Conservation (phyloP, 2,888 invertebrate genomes). For the Parnassius orleans region DNA sequence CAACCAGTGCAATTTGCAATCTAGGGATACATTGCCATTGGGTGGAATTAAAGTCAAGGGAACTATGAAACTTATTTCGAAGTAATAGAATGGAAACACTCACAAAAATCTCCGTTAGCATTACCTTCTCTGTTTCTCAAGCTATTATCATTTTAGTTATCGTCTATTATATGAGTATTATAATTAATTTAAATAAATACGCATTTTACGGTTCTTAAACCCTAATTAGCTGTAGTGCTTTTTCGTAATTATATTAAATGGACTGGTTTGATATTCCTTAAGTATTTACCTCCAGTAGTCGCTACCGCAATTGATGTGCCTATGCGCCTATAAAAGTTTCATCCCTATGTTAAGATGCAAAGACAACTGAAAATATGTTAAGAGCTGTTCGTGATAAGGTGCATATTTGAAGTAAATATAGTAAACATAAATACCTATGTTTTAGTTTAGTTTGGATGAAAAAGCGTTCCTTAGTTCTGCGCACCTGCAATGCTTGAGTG, state of each 20-base stretch:
- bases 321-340: slow-evolving; percentile 46
- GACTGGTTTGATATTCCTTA: slow-evolving; percentile 55
- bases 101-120: too few species aligned
- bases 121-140: too few species aligned
- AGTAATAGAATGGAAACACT: too few species aligned
- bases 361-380: slow-evolving; percentile 14
- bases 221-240: slow-evolving; percentile 9
- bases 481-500: slow-evolving; percentile 62
- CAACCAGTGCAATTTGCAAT: too few species aligned
- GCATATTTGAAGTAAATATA: slow-evolving; percentile 12
- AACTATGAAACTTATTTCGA: too few species aligned
- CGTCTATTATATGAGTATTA: not conserved
- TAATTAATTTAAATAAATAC: slow-evolving; percentile 21
- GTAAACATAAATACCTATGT: slow-evolving; percentile 34
- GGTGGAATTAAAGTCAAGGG: too few species aligned
- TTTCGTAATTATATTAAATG: slow-evolving; percentile 27
- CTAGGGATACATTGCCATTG: too few species aligned
- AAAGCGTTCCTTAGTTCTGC: slow-evolving; percentile 40
- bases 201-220: slow-evolving; percentile 4
- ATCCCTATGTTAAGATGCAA: slow-evolving; percentile 14
- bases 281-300: slow-evolving; percentile 51
- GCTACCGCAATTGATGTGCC: slow-evolving; percentile 53
- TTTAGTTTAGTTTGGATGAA: slow-evolving; percentile 27
- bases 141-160: too few species aligned
- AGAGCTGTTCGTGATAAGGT: slow-evolving; percentile 6